phyloP scores from a whole-genome alignment of 2,113 vertebrate genomes.

The Psephotus haematonotus region DNA sequence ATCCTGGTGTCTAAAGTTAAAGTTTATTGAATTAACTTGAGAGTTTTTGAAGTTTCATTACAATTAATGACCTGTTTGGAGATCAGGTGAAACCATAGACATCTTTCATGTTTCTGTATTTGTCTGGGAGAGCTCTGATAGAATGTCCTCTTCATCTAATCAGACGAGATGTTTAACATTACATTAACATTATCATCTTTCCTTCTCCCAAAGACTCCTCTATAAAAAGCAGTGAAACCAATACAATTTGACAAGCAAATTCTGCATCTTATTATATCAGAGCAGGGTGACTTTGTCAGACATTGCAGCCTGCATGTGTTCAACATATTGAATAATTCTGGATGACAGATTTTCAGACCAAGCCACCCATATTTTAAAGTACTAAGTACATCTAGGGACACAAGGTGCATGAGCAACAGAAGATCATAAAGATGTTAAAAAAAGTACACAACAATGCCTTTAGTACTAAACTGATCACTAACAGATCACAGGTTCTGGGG shows the following conservation, averaged over 20 bases:
- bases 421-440: not conserved
- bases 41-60: conserved; percentile 62
- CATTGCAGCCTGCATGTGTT: not conserved
- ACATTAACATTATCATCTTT: conserved; percentile 16
- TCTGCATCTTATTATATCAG: not conserved
- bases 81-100: conserved; percentile 52
- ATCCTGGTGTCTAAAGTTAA: conserved; percentile 37
- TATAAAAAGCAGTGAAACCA: conserved; percentile 17
- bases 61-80: conserved; percentile 61
- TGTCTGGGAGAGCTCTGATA: conserved; percentile 51
- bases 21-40: conserved; percentile 56
- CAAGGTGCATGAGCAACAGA: not conserved
- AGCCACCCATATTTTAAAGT: not conserved
- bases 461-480: not conserved
- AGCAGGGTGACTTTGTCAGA: not conserved
- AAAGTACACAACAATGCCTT: not conserved
- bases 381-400: not conserved
- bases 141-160: conserved; percentile 61
- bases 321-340: not conserved
- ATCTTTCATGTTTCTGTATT: conserved; percentile 55
- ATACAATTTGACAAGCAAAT: not conserved
- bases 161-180: conserved; percentile 33
- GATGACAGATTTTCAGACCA: not conserved
- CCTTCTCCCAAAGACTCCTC: not conserved
- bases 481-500: not conserved